These are phyloP conservation scores for Epizoanthus ramosus DNA, from an alignment of 92 coral and sea anemone species.

Conservation along the genomic window DNA sequence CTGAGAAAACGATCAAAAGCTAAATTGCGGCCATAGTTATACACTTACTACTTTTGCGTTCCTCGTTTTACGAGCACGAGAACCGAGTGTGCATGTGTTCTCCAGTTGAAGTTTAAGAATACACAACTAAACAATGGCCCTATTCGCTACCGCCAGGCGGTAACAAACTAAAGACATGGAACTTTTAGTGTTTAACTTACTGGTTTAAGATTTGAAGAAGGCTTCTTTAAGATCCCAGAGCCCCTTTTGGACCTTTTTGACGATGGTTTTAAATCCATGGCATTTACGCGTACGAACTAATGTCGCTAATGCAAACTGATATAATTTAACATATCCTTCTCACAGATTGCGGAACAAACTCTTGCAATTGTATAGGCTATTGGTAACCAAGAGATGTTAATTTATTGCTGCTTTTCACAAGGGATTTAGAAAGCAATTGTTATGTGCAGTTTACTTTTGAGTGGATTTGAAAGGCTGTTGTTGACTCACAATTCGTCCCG, in stretches of 20 bases:
- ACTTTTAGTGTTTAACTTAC: constrained; percentile 1
- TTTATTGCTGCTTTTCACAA: constrained; percentile 10
- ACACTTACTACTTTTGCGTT: too few relatives aligned
- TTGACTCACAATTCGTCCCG: background rate
- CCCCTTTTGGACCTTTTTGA: constrained; percentile 22
- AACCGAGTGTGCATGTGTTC: too few relatives aligned
- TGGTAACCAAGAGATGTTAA: constrained; percentile 30
- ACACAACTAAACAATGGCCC: too few relatives aligned
- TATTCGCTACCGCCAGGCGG: too few relatives aligned
- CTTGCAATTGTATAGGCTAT: background rate
- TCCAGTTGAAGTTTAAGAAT: too few relatives aligned
- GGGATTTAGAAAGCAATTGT: constrained; percentile 36
- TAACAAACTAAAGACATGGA: too few relatives aligned
- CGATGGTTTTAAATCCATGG: constrained; percentile 4
- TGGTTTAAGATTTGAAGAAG: constrained; percentile 14
- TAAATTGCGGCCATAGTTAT: too few relatives aligned
- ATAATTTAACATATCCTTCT: background rate
- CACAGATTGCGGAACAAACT: background rate
- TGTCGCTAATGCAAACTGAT: background rate
- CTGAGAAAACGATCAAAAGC: too few relatives aligned
- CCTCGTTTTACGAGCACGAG: too few relatives aligned
- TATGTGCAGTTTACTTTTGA: constrained; percentile 1
- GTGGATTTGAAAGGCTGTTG: constrained; percentile 21
- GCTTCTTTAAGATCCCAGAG: constrained; percentile 13
- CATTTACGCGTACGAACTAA: background rate